Conservation (phyloP, 2,888 invertebrate genomes). For the Tetanocera ferruginea region DNA sequence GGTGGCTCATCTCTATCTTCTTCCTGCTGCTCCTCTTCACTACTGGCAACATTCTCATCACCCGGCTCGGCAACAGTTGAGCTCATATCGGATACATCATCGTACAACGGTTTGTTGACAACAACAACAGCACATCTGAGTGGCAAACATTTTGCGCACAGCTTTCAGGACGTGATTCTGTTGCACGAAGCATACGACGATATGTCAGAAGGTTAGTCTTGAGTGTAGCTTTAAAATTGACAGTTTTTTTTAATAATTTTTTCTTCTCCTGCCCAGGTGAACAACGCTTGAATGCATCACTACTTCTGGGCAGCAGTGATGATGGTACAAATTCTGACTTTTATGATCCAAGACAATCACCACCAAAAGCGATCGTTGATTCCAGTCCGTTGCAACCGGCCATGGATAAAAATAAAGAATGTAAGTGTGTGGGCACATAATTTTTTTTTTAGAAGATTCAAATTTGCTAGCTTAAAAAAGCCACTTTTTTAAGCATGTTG, state of each 20-base stretch:
- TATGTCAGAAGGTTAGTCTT: conserved; percentile 68
- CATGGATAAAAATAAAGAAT: conserved; percentile 98
- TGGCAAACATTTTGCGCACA: conserved; percentile 64
- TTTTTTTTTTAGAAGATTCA: neutral
- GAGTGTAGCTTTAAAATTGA: neutral
- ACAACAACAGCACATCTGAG: conserved; percentile 60
- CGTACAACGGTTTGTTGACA: conserved; percentile 66
- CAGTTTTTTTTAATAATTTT: conserved; percentile 1
- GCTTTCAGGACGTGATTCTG: conserved; percentile 67
- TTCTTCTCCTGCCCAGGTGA: conserved; percentile 59
- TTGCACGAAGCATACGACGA: conserved; percentile 68
- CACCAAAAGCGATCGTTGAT: conserved; percentile 93
- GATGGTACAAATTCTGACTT: conserved; percentile 68
- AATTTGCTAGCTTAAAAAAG: too few relatives aligned
- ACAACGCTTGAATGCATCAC: conserved; percentile 67
- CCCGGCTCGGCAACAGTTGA: conserved; percentile 64
- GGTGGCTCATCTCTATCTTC: conserved; percentile 63
- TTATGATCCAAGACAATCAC: conserved; percentile 74
- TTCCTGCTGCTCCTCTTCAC: conserved; percentile 60
- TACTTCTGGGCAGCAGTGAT: conserved; percentile 64
- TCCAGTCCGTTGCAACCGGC: conserved; percentile 92
- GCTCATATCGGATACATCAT: conserved; percentile 62
- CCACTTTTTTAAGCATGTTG: neutral
- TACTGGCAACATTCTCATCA: conserved; percentile 65
- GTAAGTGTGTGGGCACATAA: conserved; percentile 76